These are phyloP conservation scores for Escarpia spicata DNA, from an alignment of 2,888 invertebrate genomes.

Conservation along the genomic window DNA sequence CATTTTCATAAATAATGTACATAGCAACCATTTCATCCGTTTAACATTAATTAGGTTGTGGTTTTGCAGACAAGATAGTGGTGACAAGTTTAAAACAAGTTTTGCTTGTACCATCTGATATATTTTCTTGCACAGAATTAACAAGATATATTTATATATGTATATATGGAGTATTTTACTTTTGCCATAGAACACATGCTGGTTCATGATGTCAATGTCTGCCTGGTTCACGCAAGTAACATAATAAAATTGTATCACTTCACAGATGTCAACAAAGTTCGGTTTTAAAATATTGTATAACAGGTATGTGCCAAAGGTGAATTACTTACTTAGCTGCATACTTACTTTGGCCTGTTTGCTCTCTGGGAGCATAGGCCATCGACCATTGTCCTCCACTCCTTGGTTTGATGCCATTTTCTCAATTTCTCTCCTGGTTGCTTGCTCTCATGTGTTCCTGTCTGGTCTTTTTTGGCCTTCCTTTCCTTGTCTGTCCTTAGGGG, in stretches of 20 bases:
- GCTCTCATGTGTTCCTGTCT: too few relatives aligned
- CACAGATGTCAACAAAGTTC: not conserved
- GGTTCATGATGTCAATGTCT: not conserved
- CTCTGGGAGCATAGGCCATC: too few relatives aligned
- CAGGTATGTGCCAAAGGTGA: too few relatives aligned
- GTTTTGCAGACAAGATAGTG: not conserved
- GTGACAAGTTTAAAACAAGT: not conserved
- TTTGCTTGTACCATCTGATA: not conserved
- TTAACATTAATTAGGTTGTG: not conserved
- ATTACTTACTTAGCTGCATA: too few relatives aligned
- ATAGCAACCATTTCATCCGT: not conserved
- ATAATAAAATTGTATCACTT: not conserved
- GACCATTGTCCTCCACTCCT: too few relatives aligned
- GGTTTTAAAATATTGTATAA: not conserved
- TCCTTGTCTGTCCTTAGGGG: too few relatives aligned
- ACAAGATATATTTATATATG: not conserved
- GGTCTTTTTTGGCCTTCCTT: too few relatives aligned
- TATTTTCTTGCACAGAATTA: not conserved
- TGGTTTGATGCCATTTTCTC: too few relatives aligned
- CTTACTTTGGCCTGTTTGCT: too few relatives aligned
- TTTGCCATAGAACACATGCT: not conserved
- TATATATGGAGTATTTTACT: not conserved
- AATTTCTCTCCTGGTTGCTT: too few relatives aligned
- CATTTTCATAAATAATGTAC: not conserved
- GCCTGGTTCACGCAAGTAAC: not conserved